These are phyloP conservation scores for Silurus meridionalis DNA, from an alignment of 2,113 vertebrate genomes.

Conservation along the genomic window DNA sequence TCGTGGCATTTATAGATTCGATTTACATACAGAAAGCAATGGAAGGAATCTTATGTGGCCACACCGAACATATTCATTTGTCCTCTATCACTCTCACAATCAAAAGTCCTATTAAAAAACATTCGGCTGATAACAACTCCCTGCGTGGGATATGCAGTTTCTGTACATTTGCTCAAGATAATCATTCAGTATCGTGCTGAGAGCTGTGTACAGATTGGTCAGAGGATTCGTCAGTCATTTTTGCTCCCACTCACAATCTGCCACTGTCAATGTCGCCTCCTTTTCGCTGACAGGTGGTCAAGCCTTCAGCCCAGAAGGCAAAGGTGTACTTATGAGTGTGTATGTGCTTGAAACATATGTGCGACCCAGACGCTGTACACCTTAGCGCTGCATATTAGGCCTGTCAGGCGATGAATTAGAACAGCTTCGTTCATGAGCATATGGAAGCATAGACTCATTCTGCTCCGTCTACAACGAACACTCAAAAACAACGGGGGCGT, in stretches of 20 bases:
- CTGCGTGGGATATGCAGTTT: conserved; percentile 26
- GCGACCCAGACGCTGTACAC: conserved; percentile 30
- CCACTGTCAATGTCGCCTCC: conserved; percentile 36
- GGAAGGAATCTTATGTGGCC: not conserved
- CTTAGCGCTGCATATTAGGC: conserved; percentile 21
- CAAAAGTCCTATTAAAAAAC: conserved; percentile 24
- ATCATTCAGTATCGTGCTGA: conserved; percentile 58
- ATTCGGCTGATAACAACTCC: not conserved
- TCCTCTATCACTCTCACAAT: not conserved
- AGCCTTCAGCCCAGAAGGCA: conserved; percentile 39
- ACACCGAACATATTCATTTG: not conserved
- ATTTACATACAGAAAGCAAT: not conserved
- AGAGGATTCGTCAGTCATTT: conserved; percentile 52
- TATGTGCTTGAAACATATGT: conserved; percentile 8
- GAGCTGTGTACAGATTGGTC: conserved; percentile 52
- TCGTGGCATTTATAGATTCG: not conserved
- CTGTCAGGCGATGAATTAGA: conserved; percentile 29
- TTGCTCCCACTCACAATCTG: conserved; percentile 55
- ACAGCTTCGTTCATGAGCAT: conserved; percentile 35
- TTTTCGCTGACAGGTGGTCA: conserved; percentile 49
- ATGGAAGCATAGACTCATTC: conserved; percentile 38
- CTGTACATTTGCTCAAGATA: conserved; percentile 33
- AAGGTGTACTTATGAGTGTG: conserved; percentile 40
- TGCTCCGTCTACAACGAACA: conserved; percentile 31
- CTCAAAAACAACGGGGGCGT: conserved; percentile 45